Evolutionary conservation across 64 coral and sea anemone species (phyloP), one percentile per base, ranked within the genome.

Genomic region (Pocillopora damicornis): DNA sequence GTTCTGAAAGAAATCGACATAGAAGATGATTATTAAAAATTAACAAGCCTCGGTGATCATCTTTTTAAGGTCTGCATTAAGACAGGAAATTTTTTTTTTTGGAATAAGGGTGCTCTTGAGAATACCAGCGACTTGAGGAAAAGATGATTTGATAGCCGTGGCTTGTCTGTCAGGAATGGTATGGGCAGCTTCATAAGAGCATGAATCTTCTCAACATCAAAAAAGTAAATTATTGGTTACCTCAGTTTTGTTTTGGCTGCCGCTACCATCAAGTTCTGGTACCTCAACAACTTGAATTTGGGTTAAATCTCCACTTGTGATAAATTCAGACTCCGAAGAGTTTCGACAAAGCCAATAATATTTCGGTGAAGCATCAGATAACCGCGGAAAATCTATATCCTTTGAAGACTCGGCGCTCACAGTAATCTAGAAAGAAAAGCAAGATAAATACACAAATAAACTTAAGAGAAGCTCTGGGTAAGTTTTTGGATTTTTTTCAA

Each of bases 281-380:
- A 85, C 38, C 10, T 11, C 2, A 11, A 83, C 63, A 25, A 72
- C 1, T 26, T 20, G 37, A 12, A 72, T 85, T 11, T 37, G 4
- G 45, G 38, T 56, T 15, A 85, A 17, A 72, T 85, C 30, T 85
- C 66, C 81, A 58, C 20, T 85, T 73, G 65, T 88, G 61, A 61
- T 9, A 88, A 88, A 62, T 80, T 64, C 37, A 60, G 75, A 22
- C 34, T 91, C 90, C 2, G 82, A 79, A 0, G n/a, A 13, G 20
- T 91, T 91, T n/a, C 90, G 83, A 73, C 90, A 91, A 4, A 91
- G 61, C 90, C 81, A 86, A 51, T 87, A 87, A 26, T 79, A 91
- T 37, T 34, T 77, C 51, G 85, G 38, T 26, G 23, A 15, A 77
- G 42, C 18, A 7, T 58, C 17, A 14, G 18, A 9, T 20, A 77